Evolutionary conservation across 2,888 invertebrate genomes (phyloP), one percentile per base, ranked within the genome.

Genomic region (Callyntrura sp.): DNA sequence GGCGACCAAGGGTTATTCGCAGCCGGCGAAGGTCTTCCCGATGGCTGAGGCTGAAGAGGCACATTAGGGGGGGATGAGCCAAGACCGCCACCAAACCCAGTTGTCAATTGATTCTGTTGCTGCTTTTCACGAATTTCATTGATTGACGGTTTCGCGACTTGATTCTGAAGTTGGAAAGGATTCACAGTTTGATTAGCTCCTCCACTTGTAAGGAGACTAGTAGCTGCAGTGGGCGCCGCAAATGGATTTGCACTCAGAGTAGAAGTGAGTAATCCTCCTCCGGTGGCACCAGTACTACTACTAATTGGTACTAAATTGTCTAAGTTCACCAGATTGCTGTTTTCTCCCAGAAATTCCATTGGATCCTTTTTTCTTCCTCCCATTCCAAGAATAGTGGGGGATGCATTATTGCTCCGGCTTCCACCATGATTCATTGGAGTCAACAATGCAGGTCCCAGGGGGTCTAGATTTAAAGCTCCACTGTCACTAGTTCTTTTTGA

Each of bases 301-400:
- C 51, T 84, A 9, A 57, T 84, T 35, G 95, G 96, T 93, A 99
- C 98, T 94, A 99, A 96, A 94, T 99, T 98, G 95, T 99, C 99
- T 95, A 99, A 96, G 96, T 99, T 99, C 92, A 99, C 99, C 93
- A 99, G 96, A 93, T 97, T 96, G 12, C 98, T 98, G 95, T 99
- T 99, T 95, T 98, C 98, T 68, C 99, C 99, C 84, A 99, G 96
- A 95, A 99, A 99, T 94, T 97, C 97, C 93, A 98, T 98, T 1
- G 99, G 99, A 82, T 98, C 98, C 95, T 98, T 99, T 87, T 94
- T 94, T 12, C 95, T 95, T 35, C 95, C 95, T 95, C 73, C 78
- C 11, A 25, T 20, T 0, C 82, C 85, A 6, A 90, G 73, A 28
- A 85, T 81, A 4, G 88, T 90, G 9, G 92, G 91, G 3, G 91